Evolutionary conservation across 2,113 vertebrate genomes (phyloP).

Genomic region (Protobothrops flavoviridis): DNA sequence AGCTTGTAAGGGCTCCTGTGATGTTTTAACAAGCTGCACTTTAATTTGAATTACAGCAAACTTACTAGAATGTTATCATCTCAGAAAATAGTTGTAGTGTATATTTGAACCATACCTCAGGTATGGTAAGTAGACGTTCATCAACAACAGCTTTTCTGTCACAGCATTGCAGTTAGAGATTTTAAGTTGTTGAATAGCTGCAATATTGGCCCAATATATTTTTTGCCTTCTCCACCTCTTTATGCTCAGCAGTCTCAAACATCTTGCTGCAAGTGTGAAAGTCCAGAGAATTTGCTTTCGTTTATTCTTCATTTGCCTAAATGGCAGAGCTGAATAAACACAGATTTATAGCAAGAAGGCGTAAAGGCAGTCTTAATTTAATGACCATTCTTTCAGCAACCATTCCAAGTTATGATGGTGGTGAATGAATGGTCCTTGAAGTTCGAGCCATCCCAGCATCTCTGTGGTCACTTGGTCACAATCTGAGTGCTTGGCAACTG

Average conservation of each 20-base stretch:
- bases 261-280: background rate
- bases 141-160: background rate
- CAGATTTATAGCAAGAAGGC: background rate
- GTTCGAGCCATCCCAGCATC: background rate
- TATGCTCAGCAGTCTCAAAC: background rate
- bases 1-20: background rate
- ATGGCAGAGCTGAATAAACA: background rate
- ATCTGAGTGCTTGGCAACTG: background rate
- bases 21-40: background rate
- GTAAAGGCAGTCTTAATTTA: background rate
- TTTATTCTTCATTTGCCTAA: background rate
- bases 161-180: background rate
- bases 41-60: background rate
- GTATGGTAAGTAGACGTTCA: background rate
- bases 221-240: background rate
- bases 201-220: background rate
- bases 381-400: background rate
- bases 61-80: background rate
- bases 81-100: background rate
- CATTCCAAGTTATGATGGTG: background rate
- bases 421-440: background rate
- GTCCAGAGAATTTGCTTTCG: background rate
- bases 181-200: background rate
- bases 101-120: background rate
- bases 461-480: background rate